A percentile compares a stretch with the other conserved stretches of the same genome.
phyloP scores from a whole-genome alignment of 2,888 invertebrate genomes.

The Lasioglossum morio region DNA sequence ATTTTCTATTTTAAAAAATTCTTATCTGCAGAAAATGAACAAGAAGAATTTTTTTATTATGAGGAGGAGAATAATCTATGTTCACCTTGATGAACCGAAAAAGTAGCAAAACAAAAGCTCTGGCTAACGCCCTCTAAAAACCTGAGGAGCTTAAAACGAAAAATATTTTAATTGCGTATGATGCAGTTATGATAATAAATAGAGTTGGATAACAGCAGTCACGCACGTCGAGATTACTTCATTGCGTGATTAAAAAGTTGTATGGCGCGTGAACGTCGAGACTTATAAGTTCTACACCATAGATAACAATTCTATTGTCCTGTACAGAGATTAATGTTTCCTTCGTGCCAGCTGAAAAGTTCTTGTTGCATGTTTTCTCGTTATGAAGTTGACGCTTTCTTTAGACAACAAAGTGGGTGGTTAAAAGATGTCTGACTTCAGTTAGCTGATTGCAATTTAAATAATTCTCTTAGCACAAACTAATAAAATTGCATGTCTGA shows the following conservation, averaged over 20 bases:
- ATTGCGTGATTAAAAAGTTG: constrained; percentile 23
- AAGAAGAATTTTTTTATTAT: neutral
- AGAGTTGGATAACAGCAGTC: neutral
- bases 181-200: neutral
- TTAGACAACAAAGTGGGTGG: neutral
- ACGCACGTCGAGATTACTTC: constrained; percentile 11
- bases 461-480: neutral
- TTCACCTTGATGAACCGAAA: neutral
- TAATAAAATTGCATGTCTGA: neutral
- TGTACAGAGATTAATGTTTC: neutral
- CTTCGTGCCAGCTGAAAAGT: neutral
- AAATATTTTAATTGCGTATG: neutral
- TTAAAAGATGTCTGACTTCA: neutral
- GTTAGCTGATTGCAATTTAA: neutral
- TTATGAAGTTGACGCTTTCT: neutral
- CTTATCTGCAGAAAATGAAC: neutral
- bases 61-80: neutral
- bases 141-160: neutral
- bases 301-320: constrained; percentile 11
- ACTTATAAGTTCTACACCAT: neutral
- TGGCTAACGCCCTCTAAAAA: neutral
- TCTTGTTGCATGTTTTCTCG: neutral
- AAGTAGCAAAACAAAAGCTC: neutral
- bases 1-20: neutral
- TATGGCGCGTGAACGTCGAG: neutral